A percentile compares a stretch with the other conserved stretches of the same genome.
Evolutionary conservation across 2,888 invertebrate genomes (phyloP).

Genomic region (Scaptomyza caliginosa): DNA sequence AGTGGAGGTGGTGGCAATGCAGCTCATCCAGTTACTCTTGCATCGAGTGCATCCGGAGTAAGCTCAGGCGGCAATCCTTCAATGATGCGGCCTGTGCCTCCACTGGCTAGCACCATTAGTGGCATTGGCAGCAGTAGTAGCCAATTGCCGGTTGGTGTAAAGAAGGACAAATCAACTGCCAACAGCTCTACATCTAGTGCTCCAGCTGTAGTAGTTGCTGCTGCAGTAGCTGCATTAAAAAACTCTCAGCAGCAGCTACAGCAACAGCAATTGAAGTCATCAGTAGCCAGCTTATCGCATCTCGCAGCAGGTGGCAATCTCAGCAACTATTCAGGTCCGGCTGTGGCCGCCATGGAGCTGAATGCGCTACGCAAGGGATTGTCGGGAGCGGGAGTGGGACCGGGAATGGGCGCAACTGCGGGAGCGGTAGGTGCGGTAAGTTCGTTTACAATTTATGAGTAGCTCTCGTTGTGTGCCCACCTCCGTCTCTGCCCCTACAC

Average conservation of each 20-base stretch:
- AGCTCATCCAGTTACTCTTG: conserved; percentile 11
- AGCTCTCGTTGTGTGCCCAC: conserved; percentile 60
- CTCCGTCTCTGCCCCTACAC: conserved; percentile 21
- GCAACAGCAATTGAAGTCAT: conserved; percentile 67
- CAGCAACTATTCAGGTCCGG: conserved; percentile 44
- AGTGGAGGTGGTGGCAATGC: conserved; percentile 22
- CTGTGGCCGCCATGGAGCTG: conserved; percentile 59
- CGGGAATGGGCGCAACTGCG: conserved; percentile 54
- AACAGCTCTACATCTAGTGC: conserved; percentile 17
- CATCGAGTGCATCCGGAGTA: neutral
- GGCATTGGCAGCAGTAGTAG: conserved; percentile 18
- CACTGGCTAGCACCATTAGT: conserved; percentile 81
- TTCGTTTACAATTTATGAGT: conserved; percentile 78
- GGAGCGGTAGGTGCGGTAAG: conserved; percentile 82
- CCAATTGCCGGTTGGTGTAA: conserved; percentile 32
- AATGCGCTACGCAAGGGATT: conserved; percentile 78
- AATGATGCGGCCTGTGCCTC: conserved; percentile 83
- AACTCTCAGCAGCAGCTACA: conserved; percentile 51
- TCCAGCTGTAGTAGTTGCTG: conserved; percentile 40
- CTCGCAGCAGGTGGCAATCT: conserved; percentile 62
- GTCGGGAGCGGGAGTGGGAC: conserved; percentile 57
- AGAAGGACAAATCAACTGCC: conserved; percentile 39
- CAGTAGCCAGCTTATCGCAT: conserved; percentile 70
- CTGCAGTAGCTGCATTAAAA: conserved; percentile 69
- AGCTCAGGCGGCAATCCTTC: conserved; percentile 26